Evolutionary conservation across 2,888 invertebrate genomes (phyloP), one percentile per base, ranked within the genome.

Genomic region (Julus scanicus): DNA sequence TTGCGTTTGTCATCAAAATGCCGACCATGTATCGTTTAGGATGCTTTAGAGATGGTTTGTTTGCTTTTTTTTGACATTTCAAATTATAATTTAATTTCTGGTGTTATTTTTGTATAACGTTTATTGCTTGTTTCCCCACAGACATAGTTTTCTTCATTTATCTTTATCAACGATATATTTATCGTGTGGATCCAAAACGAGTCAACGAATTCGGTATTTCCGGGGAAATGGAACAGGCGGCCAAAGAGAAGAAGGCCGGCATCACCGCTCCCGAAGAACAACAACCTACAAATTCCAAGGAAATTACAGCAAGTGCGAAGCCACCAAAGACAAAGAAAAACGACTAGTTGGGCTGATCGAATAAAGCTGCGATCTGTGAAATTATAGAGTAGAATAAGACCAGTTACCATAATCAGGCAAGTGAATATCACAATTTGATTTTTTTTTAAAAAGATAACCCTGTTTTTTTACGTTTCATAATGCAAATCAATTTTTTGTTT

Each of bases 1-100:
- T 99, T 94, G 99, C 99, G 89, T 99, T 99, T 94, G 98, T 99
- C 90, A 99, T 99, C 91, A 98, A 99, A 93, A 99, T 99, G 99
- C 99, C 99, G 48, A 99, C 98, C 0, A 96, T 99, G 95, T 99
- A 99, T 92, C 94, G 99, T 90, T 93, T 99, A 91, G 99, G 99
- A 80, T 99, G 99, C 93, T 98, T 99, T 94, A 95, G 99, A 92
- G 99, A 99, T 94, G 97, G 95, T 49, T 48, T 49, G 84, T 84
- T 84, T n/a, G 4, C 84, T 17, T 13, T 83, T 83, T 49, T 89
- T 71, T 84, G 20, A n/a, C 86, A 87, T 84, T 84, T 40, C 11
- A 40, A 84, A 20, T 15, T 9, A 1, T 9, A 84, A 15, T 20
- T 84, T n/a, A 2, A 9, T 8, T 84, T 39, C 15, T 39, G n/a